Percentiles rank a stretch among this genome's conserved stretches.
Conservation (phyloP, 2,797 vertebrate species). For the Taeniopygia guttata region DNA sequence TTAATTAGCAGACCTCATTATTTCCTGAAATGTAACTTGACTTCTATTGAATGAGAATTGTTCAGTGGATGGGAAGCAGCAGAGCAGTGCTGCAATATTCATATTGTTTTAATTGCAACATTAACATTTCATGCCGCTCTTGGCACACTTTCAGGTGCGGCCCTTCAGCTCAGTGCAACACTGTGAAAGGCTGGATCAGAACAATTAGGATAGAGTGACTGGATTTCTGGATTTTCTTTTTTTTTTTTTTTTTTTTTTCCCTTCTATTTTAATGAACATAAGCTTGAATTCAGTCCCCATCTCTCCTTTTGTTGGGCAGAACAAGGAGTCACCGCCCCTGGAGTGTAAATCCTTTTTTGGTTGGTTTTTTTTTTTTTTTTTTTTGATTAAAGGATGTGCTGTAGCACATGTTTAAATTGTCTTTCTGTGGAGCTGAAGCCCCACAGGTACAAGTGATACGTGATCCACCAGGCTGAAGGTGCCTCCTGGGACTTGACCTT, state of each 20-base stretch:
- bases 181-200: conserved; percentile 41
- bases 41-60: conserved; percentile 59
- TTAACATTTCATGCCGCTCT: conserved; percentile 67
- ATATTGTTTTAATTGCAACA: conserved; percentile 71
- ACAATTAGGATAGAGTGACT: conserved; percentile 6
- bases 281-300: conserved; percentile 1
- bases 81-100: conserved; percentile 63
- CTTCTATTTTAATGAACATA: background rate
- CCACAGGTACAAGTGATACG: background rate
- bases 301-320: background rate
- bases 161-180: conserved; percentile 15
- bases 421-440: background rate
- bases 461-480: background rate
- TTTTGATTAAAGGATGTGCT: background rate
- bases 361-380: background rate
- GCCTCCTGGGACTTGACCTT: conserved; percentile 6
- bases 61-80: conserved; percentile 63
- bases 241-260: background rate
- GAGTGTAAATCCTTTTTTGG: background rate
- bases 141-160: conserved; percentile 48
- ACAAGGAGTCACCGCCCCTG: background rate
- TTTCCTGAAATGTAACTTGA: conserved; percentile 59
- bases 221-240: background rate
- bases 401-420: background rate
- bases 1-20: conserved; percentile 69